Conservation (phyloP, 2,888 invertebrate species). For the Tipula lateralis region DNA sequence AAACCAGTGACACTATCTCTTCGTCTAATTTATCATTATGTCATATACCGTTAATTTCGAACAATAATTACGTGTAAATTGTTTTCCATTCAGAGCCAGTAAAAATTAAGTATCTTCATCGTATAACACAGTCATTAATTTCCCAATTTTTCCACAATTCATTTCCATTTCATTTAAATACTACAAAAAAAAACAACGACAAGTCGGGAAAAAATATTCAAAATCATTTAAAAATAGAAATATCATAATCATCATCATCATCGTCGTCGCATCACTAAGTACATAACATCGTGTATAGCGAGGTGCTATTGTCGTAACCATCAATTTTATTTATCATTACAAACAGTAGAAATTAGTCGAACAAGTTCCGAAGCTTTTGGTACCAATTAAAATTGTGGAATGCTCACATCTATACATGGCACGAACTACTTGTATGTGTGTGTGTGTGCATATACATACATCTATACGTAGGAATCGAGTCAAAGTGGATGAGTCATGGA, state of each 20-base stretch:
- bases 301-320: background rate
- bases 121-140: background rate
- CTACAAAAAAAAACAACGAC: background rate
- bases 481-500: background rate
- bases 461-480: background rate
- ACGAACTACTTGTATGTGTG: background rate
- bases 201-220: background rate
- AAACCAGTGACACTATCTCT: too few relatives aligned
- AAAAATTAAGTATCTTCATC: conserved; percentile 24
- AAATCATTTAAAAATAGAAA: conserved; percentile 11
- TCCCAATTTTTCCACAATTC: background rate
- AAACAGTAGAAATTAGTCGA: background rate
- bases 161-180: conserved; percentile 11
- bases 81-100: background rate
- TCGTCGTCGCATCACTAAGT: background rate
- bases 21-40: background rate
- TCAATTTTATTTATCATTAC: background rate
- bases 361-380: background rate
- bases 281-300: background rate
- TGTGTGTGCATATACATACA: background rate
- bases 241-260: background rate
- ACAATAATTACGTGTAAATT: conserved; percentile 5
- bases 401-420: background rate
- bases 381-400: background rate
- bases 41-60: background rate